Evolutionary conservation across 2,113 vertebrate genomes (phyloP).

Genomic region (Porphyrio hochstetteri): DNA sequence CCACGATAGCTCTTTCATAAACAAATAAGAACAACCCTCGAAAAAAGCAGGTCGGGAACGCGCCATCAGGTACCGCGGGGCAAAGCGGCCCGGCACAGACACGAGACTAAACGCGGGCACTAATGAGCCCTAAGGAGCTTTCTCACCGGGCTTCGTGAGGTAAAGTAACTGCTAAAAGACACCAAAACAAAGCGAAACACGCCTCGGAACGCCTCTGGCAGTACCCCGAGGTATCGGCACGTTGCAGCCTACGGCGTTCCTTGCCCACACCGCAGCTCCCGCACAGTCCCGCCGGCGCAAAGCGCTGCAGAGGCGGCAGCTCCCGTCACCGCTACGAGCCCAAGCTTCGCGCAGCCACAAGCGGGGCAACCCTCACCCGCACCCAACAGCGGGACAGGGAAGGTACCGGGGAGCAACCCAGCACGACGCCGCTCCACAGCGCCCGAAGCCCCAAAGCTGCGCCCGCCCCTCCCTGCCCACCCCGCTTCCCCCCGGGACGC

Average conservation of each 20-base stretch:
- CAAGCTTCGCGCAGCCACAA: neutral
- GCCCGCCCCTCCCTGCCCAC: rapidly evolving
- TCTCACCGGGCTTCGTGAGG: rapidly evolving
- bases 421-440: neutral
- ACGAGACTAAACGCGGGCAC: too few species aligned
- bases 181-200: too few species aligned
- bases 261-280: rapidly evolving
- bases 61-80: rapidly evolving
- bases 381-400: neutral
- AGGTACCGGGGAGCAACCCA: neutral
- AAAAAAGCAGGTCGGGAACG: rapidly evolving
- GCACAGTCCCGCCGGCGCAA: neutral
- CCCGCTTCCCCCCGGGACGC: too few species aligned
- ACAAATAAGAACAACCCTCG: rapidly evolving
- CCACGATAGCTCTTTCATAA: too few species aligned
- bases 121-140: too few species aligned
- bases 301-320: rapidly evolving
- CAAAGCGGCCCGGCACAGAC: too few species aligned
- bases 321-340: neutral
- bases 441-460: neutral
- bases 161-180: neutral
- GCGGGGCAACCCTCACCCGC: neutral
- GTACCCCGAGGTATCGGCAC: rapidly evolving
- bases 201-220: rapidly evolving
- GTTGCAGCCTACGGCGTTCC: rapidly evolving